Evolutionary conservation across 2,797 vertebrate species (phyloP), one percentile per base, ranked within the genome.

Genomic region (Brachyrhaphis roseni): DNA sequence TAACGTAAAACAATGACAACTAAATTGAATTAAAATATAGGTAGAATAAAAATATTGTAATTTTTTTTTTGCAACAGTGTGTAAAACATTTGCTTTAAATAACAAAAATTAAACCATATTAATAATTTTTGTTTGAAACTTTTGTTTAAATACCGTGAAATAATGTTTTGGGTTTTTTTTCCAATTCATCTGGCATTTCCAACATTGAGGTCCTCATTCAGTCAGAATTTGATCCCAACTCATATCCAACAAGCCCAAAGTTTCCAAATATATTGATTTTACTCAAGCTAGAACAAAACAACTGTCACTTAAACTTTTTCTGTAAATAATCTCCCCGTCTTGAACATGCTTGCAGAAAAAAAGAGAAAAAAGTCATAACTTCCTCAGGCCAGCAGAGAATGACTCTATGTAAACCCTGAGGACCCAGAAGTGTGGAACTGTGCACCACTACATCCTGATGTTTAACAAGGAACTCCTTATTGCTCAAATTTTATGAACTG

Each of bases 381-480:
- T 74, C 72, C 76, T 68, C 23, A 41, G 41, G 31, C 76, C 46
- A 46, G 66, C 77, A 49, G 76, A 49, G 77, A 80, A 79, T 53
- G 53, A 75, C 39, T 78, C 74, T 51, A 80, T 82, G 84, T 88
- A 83, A 86, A 3, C 72, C 57, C n/a, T 20, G 18, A 81, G 83
- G 85, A 87, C 76, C 62, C 81, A 62, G 53, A 73, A 77, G 41
- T 79, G 53, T 75, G 85, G 57, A 79, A 72, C 76, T 13, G 13
- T 18, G 47, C 77, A 55, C 72, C 75, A 78, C 66, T 75, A 62
- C 49, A 43, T 45, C 51, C 59, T 82, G 74, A 73, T 78, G 80
- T 57, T 46, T 85, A 88, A 92, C 86, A 92, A 91, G 90, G 80
- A 86, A 79, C 75, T 84, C 91, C 89, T 92, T 80, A 81, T 79